Percentiles rank a stretch among this genome's conserved stretches.
phyloP scores from a whole-genome alignment of 92 coral and sea anemone genomes.

The Epizoanthus scotinus region DNA sequence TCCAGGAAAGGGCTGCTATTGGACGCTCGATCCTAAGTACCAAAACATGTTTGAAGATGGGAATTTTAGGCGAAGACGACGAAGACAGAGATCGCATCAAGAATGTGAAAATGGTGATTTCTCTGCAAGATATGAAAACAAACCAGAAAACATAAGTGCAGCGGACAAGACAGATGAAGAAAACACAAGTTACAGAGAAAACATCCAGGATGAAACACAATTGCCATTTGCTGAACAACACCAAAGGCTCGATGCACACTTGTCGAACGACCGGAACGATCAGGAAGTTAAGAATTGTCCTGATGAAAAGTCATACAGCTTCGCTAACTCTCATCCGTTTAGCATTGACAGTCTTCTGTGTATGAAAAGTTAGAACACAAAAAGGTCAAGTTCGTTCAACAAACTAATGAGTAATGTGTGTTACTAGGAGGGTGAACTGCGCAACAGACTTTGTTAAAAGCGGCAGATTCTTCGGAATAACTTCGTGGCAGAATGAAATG shows the following conservation, averaged over 20 bases:
- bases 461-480: no score
- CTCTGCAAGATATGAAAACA: not conserved
- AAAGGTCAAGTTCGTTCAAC: not conserved
- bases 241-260: not conserved
- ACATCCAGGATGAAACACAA: no score
- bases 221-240: not conserved
- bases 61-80: conserved; percentile 88
- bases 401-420: no score
- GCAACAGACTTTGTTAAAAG: no score
- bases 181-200: not conserved
- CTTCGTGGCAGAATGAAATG: no score
- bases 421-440: not conserved
- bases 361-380: not conserved
- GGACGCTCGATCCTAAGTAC: conserved; percentile 92
- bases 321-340: conserved; percentile 13
- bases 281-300: not conserved
- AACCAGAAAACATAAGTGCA: not conserved
- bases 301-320: not conserved
- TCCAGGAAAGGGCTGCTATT: conserved; percentile 98
- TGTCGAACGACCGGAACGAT: not conserved
- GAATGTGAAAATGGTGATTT: conserved; percentile 15
- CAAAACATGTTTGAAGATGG: conserved; percentile 99
- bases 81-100: conserved; percentile 55
- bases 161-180: not conserved
- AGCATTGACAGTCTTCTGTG: conserved; percentile 29